Conservation (phyloP, 2,797 vertebrate species). For the Macroramphosus scolopax region DNA sequence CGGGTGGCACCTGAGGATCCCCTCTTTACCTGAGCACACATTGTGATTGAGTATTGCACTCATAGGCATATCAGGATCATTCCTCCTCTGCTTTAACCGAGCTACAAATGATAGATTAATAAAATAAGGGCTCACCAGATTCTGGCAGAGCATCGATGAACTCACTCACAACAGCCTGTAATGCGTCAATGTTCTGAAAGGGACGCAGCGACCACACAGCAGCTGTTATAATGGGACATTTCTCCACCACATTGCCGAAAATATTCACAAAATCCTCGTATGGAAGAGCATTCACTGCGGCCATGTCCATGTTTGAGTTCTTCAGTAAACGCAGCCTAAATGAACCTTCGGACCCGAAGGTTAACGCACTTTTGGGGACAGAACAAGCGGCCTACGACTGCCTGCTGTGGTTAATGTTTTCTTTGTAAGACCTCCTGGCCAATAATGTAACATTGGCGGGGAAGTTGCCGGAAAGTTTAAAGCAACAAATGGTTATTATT, state of each 20-base stretch:
- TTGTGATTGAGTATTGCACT: not conserved
- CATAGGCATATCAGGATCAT: too few species aligned
- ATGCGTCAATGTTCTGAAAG: slow-evolving; percentile 62
- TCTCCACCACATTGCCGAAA: slow-evolving; percentile 85
- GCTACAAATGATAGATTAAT: too few species aligned
- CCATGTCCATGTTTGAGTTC: slow-evolving; percentile 75
- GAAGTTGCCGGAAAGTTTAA: too few species aligned
- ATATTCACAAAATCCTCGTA: slow-evolving; percentile 81
- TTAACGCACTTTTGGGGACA: slow-evolving; percentile 40
- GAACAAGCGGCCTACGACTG: not conserved
- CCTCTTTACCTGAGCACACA: slow-evolving; percentile 80
- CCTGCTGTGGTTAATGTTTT: slow-evolving; percentile 35
- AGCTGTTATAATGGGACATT: slow-evolving; percentile 79
- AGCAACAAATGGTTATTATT: too few species aligned
- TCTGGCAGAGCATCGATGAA: slow-evolving; percentile 81
- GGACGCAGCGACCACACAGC: slow-evolving; percentile 82
- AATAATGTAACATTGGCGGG: too few species aligned
- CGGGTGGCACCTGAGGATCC: slow-evolving; percentile 83
- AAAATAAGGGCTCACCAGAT: slow-evolving; percentile 81
- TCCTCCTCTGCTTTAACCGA: too few species aligned
- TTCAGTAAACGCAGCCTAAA: not conserved
- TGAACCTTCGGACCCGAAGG: too few species aligned
- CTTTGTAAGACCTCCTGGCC: too few species aligned
- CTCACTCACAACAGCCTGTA: slow-evolving; percentile 72
- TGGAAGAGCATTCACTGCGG: slow-evolving; percentile 74